A percentile compares a stretch with the other conserved stretches of the same genome.
Evolutionary conservation across 2,113 vertebrate species (phyloP).

Genomic region (Elachura formosa): DNA sequence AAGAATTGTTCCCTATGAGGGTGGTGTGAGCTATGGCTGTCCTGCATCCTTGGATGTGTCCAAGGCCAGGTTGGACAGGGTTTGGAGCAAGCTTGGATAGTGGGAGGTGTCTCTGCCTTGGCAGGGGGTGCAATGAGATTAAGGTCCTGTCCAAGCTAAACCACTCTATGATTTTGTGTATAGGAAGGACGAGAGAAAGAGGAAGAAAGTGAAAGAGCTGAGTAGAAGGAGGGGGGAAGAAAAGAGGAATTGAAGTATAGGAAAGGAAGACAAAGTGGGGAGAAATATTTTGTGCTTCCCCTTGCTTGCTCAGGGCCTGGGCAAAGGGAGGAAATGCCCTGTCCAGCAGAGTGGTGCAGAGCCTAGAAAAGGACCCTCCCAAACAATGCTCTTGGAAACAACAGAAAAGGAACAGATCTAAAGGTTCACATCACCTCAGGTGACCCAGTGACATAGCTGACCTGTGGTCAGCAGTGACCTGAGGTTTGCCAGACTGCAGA

Average conservation of each 20-base stretch:
- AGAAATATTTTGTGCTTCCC: neutral
- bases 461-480: no score
- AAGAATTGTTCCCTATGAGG: neutral
- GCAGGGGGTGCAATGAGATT: neutral
- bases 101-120: neutral
- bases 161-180: neutral
- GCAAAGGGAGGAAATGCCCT: neutral
- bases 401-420: neutral
- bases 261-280: neutral
- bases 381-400: neutral
- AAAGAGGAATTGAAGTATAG: neutral
- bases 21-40: neutral
- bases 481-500: neutral
- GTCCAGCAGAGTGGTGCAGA: neutral
- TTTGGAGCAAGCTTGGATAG: neutral
- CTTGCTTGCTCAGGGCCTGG: neutral
- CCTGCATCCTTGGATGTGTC: neutral
- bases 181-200: neutral
- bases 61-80: neutral
- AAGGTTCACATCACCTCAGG: neutral
- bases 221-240: rapidly evolving
- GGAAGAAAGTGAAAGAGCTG: neutral
- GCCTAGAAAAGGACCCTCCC: neutral
- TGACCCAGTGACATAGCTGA: neutral
- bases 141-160: neutral